These are phyloP conservation scores for Bovichtus diacanthus DNA, from an alignment of 2,797 vertebrate genomes.

Conservation along the genomic window DNA sequence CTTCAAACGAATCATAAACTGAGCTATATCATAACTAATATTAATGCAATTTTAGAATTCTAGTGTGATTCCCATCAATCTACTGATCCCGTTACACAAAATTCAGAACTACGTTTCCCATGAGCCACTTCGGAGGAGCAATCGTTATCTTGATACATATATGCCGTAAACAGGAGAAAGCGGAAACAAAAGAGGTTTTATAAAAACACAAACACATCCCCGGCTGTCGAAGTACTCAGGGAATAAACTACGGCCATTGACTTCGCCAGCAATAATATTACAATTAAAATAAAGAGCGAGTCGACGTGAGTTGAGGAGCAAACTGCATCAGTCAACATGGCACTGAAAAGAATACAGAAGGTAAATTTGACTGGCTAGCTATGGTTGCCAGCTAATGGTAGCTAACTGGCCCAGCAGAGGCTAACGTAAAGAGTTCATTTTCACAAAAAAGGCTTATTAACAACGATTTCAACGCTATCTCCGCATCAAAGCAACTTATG, in stretches of 20 bases:
- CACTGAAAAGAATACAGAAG: slow-evolving; percentile 78
- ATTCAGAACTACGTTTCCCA: slow-evolving; percentile 65
- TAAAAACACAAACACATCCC: slow-evolving; percentile 69
- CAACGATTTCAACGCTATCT: neutral
- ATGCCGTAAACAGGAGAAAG: slow-evolving; percentile 68
- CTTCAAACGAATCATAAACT: neutral
- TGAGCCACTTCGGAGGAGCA: slow-evolving; percentile 12
- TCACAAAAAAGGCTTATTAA: neutral
- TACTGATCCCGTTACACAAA: neutral
- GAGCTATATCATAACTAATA: neutral
- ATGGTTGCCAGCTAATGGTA: slow-evolving; percentile 31
- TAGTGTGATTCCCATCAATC: neutral
- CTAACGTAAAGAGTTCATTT: slow-evolving; percentile 7
- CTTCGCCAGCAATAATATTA: slow-evolving; percentile 50
- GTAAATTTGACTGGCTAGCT: slow-evolving; percentile 58
- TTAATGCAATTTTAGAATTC: neutral
- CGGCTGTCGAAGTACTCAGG: slow-evolving; percentile 66
- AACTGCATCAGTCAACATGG: slow-evolving; percentile 58
- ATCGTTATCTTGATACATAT: too few species aligned
- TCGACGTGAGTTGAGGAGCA: slow-evolving; percentile 1
- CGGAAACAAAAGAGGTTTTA: slow-evolving; percentile 74
- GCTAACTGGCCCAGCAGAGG: slow-evolving; percentile 34
- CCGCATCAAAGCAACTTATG: neutral
- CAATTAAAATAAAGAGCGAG: neutral
- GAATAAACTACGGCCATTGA: slow-evolving; percentile 63